Evolutionary conservation across 2,797 vertebrate genomes (phyloP).

Genomic region (Gymnopithys bicolor): DNA sequence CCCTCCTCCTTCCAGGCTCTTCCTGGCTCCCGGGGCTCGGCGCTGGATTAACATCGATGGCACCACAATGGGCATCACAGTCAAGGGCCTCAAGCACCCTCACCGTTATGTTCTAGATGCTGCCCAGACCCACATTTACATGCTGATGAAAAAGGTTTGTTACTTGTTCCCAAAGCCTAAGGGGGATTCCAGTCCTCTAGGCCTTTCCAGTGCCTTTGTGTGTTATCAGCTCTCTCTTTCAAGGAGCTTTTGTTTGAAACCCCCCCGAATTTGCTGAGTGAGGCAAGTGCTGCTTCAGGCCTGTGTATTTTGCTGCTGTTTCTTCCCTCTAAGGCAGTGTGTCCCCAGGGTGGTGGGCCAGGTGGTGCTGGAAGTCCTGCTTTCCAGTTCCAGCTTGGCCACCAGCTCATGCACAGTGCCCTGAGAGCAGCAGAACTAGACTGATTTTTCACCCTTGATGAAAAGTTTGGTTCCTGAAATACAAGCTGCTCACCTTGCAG

Average conservation of each 20-base stretch:
- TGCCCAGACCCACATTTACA: constrained; percentile 97
- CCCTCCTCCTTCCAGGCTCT: constrained; percentile 79
- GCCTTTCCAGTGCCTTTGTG: not conserved
- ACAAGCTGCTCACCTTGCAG: not conserved
- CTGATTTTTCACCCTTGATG: not conserved
- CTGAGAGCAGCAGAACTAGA: not conserved
- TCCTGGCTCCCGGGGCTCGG: constrained; percentile 93
- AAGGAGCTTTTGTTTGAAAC: constrained; percentile 16
- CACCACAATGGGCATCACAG: constrained; percentile 96
- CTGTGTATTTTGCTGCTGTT: not conserved
- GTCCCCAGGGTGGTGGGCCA: not conserved
- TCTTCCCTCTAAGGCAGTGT: not conserved
- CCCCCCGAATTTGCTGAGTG: not conserved
- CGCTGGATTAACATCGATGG: constrained; percentile 99
- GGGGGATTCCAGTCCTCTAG: constrained; percentile 17
- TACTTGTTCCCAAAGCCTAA: not conserved
- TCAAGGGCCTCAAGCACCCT: constrained; percentile 91
- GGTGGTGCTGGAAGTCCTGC: not conserved
- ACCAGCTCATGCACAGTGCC: not conserved
- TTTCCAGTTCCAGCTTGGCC: not conserved
- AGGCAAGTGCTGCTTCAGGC: not conserved
- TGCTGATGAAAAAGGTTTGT: constrained; percentile 99
- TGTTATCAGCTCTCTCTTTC: not conserved
- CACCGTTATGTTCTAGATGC: constrained; percentile 96
- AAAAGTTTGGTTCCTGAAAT: not conserved